Base-by-base conservation (phyloP, 2,797 vertebrate species). In the Sparidentex hasta region DNA sequence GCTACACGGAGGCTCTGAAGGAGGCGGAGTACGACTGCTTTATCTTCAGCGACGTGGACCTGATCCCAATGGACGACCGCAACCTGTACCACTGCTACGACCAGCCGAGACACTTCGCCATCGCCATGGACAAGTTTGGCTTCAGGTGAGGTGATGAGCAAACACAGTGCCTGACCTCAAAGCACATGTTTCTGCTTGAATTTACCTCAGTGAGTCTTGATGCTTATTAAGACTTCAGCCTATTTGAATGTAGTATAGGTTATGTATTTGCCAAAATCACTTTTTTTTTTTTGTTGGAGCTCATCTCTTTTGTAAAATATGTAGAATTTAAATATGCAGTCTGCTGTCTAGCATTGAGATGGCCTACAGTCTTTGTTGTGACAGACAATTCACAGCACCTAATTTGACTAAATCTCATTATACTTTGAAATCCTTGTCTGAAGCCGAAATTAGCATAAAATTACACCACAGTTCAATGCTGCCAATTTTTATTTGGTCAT, bases 41-140 rank as follows among this genome's bases (percentile, higher is more conserved):
- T 94, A 99, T 99, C 94, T 99, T 99, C 86, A 99, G 98, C 0
- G 98, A 99, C 0, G 98, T 99, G 87, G 98, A 99, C 89, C 95
- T 99, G 81, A 96, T 99, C 80, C 98, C 98, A 18, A 99, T 99
- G 98, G 98, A 99, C 0, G 98, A 99, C 95, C 96, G 98, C 55
- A 99, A 99, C 92, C 95, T 99, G 46, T 99, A 99, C 91, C 98
- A 97, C 93, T 99, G 98, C 89, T 98, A 98, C 0, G 98, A 99
- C 88, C 98, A 99, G 92, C 98, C 98, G 0, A 96, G 98, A 41
- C 98, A 99, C 93, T 99, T 99, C 3, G 98, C 98, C 47, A 97
- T 99, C 20, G 98, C 98, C 85, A 99, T 99, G 98, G 98, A 99
- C 95, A 99, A 99, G 90, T 99, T 99, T 58, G 98, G 98, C 75